Evolutionary conservation across 2,888 invertebrate genomes (phyloP), one percentile per base, ranked within the genome.

Genomic region (Hypselothyrea guttata): DNA sequence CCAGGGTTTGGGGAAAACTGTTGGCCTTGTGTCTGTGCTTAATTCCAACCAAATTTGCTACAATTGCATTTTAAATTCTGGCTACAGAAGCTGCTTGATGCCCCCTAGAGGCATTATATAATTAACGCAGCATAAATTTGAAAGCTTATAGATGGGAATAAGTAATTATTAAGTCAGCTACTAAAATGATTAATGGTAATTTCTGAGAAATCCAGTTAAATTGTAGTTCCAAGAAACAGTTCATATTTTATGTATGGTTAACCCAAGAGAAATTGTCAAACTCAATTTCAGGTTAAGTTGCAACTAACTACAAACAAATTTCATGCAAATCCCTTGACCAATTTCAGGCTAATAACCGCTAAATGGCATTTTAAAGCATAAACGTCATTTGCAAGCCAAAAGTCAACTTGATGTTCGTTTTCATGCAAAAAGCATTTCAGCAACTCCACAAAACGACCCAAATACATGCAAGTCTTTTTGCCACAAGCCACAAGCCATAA

Each of bases 51-150:
- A 57, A 83, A 70, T 84, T 83, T 66, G 56, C 62, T 57, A 61
- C 54, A 73, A 76, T 81, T 71, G 71, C 74, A 63, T 63, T 81
- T 81, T 46, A 59, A 84, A 67, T 63, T 83, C 47, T 9, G 13
- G 11, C 27, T 11, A 16, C 13, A 42, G 31, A 48, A 46, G 45
- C 42, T 38, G 46, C 22, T 13, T 13, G 22, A 4, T 22, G 3
- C 22, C 22, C 22, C 22, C 22, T 22, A 4, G 22, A 5, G 46
- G 34, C 47, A 71, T 44, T 35, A 45, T 28, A 5, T 48, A 71
- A 65, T 65, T 51, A 58, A 59, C 22, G 22, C 22, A 22, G 22
- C 5, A 22, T 22, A 4, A 22, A 4, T 22, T 22, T 22, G 22
- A 2, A 2, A 4, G 22, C 22, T 22, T 22, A 22, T 22, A 2